Percentiles rank a stretch among this genome's conserved stretches.
These are phyloP conservation scores for Cassiopea xamachana DNA, from an alignment of 30 jellyfish, hydroid and myxozoan genomes.

Conservation along the genomic window DNA sequence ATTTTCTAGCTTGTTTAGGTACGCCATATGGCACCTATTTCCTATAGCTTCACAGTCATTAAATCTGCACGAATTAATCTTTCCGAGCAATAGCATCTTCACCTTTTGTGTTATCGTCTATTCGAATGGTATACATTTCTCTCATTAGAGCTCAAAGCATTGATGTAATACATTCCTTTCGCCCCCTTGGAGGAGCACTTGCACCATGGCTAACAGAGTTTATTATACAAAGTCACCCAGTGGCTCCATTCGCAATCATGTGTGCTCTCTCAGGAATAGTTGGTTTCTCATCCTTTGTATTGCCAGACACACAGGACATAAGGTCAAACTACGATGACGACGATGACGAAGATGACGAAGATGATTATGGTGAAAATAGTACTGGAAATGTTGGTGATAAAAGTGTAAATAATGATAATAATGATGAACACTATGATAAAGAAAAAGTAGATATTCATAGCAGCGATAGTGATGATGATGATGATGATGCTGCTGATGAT, in stretches of 20 bases:
- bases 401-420: neutral
- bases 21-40: too few species aligned
- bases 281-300: constrained; percentile 5
- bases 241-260: constrained; percentile 56
- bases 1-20: too few species aligned
- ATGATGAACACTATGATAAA: neutral
- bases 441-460: neutral
- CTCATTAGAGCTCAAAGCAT: constrained; percentile 47
- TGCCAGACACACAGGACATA: constrained; percentile 60
- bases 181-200: constrained; percentile 73
- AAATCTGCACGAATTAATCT: too few species aligned
- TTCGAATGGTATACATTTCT: neutral
- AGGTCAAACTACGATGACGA: constrained; percentile 11
- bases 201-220: constrained; percentile 78
- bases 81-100: too few species aligned
- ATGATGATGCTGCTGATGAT: neutral
- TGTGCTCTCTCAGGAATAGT: constrained; percentile 51
- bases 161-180: constrained; percentile 47
- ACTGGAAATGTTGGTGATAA: neutral
- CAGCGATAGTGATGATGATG: constrained; percentile 1
- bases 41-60: too few species aligned
- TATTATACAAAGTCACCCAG: constrained; percentile 4
- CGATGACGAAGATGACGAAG: constrained; percentile 9
- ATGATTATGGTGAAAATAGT: neutral
- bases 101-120: too few species aligned